Evolutionary conservation across 2,113 vertebrate genomes (phyloP).

Genomic region (Podarcis muralis): DNA sequence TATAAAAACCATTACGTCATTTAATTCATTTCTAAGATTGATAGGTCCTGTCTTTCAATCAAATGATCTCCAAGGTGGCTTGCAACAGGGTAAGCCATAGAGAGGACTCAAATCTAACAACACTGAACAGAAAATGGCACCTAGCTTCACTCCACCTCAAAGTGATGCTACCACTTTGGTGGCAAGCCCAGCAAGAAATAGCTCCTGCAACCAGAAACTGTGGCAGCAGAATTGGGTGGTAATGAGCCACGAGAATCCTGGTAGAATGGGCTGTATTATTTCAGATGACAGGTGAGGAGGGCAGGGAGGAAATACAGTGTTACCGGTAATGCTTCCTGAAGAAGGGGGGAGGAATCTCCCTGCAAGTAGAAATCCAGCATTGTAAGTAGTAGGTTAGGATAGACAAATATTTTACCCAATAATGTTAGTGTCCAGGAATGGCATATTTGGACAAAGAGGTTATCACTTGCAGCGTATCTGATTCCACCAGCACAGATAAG

Average conservation of each 20-base stretch:
- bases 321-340: no score
- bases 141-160: background rate
- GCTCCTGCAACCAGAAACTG: background rate
- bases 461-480: background rate
- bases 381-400: background rate
- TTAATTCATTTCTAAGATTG: background rate
- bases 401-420: no score
- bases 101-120: background rate
- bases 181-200: background rate
- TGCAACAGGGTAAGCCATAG: background rate
- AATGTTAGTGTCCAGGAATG: background rate
- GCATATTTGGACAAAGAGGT: background rate
- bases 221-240: background rate
- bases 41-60: background rate
- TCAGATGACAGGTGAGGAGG: no score
- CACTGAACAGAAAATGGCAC: background rate
- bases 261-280: background rate
- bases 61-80: background rate
- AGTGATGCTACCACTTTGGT: background rate
- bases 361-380: background rate
- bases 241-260: background rate
- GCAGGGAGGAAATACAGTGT: no score
- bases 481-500: background rate
- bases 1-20: background rate
- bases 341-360: background rate